These are phyloP conservation scores for Phalloptychus januarius DNA, from an alignment of 2,797 vertebrate genomes.

Conservation along the genomic window DNA sequence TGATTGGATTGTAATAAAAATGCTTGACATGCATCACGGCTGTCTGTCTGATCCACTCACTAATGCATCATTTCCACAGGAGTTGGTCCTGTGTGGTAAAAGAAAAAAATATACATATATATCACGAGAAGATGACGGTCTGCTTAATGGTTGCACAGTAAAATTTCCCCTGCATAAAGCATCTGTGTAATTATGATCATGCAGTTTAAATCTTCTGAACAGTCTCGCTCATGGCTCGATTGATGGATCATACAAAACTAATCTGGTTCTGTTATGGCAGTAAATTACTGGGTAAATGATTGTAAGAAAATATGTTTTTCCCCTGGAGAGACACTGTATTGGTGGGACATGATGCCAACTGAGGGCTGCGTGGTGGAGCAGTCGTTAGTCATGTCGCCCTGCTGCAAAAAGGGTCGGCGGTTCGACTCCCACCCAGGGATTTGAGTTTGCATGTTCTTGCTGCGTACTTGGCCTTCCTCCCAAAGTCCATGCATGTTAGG, in stretches of 20 bases:
- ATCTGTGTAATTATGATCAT: slow-evolving; percentile 17
- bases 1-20: slow-evolving; percentile 63
- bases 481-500: not conserved
- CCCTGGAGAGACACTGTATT: too few species aligned
- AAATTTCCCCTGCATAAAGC: slow-evolving; percentile 2
- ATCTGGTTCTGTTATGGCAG: slow-evolving; percentile 21
- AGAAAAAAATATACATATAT: not conserved
- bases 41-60: slow-evolving; percentile 24
- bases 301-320: not conserved
- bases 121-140: slow-evolving; percentile 8
- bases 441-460: not conserved
- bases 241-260: slow-evolving; percentile 22
- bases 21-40: slow-evolving; percentile 19
- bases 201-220: not conserved
- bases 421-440: not conserved
- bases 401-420: not conserved
- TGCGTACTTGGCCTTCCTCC: not conserved
- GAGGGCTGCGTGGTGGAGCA: not conserved
- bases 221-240: slow-evolving; percentile 2
- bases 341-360: not conserved
- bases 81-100: slow-evolving; percentile 26
- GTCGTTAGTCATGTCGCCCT: not conserved
- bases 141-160: slow-evolving; percentile 26
- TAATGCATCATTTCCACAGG: slow-evolving; percentile 13
- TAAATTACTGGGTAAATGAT: slow-evolving; percentile 12